A percentile compares a stretch with the other conserved stretches of the same genome.
Conservation (phyloP, 2,888 invertebrate genomes). For the Polyommatus iphigenia region DNA sequence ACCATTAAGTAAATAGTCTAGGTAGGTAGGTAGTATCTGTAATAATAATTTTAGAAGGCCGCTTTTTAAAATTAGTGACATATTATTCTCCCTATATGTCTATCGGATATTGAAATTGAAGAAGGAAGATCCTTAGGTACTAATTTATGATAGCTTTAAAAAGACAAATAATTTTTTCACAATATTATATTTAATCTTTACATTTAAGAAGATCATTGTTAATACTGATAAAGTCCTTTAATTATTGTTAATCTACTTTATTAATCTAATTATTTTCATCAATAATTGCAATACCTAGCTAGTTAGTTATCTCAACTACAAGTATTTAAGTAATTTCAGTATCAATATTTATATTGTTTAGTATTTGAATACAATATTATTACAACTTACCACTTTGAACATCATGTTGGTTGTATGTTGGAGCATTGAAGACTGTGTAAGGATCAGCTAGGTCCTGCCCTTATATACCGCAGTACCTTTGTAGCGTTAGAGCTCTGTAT, state of each 20-base stretch:
- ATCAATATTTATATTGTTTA: neutral
- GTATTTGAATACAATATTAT: slow-evolving; percentile 25
- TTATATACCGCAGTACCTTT: slow-evolving; percentile 67
- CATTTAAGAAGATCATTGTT: neutral
- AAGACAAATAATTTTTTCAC: neutral
- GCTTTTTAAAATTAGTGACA: too few relatives aligned
- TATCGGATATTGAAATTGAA: too few relatives aligned
- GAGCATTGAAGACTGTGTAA: slow-evolving; percentile 48
- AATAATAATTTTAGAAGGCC: too few relatives aligned
- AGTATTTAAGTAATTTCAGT: neutral
- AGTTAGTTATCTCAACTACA: neutral
- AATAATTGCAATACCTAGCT: too few relatives aligned
- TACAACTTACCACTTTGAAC: slow-evolving; percentile 61
- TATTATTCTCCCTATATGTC: too few relatives aligned
- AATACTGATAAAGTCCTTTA: too few relatives aligned
- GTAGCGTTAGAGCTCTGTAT: slow-evolving; percentile 56
- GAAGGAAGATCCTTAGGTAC: too few relatives aligned
- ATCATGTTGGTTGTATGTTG: slow-evolving; percentile 51
- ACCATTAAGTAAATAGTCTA: too few relatives aligned
- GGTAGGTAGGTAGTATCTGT: too few relatives aligned
- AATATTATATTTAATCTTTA: neutral
- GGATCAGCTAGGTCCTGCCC: slow-evolving; percentile 55
- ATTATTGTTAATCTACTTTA: too few relatives aligned
- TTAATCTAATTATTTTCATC: too few relatives aligned
- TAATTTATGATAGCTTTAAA: too few relatives aligned